Conservation (phyloP, 1,140 invertebrate species). For the Macrotrachela quadricornifera region DNA sequence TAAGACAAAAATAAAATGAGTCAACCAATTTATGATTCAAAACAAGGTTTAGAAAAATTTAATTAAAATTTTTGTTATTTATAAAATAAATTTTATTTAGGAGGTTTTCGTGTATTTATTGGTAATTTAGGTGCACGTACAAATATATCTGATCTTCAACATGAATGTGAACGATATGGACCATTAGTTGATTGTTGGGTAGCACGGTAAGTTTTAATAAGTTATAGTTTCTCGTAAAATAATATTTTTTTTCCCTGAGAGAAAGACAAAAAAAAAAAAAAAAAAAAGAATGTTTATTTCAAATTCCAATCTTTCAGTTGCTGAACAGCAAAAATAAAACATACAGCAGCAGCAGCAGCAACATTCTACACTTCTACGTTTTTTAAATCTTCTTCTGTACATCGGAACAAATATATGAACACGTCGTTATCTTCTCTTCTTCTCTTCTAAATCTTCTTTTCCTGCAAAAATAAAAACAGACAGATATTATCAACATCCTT, state of each 20-base stretch:
- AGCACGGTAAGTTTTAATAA: slow-evolving; percentile 12
- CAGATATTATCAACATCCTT: background rate
- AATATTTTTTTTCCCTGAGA: background rate
- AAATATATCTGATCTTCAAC: slow-evolving; percentile 15
- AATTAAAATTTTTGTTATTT: slow-evolving; percentile 12
- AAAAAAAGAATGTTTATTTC: background rate
- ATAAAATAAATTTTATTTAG: slow-evolving; percentile 8
- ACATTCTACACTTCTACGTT: background rate
- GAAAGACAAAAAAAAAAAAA: too few relatives aligned
- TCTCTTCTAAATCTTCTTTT: too few relatives aligned
- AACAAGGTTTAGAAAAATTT: too few relatives aligned
- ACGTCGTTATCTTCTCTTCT: too few relatives aligned
- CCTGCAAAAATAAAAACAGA: too few relatives aligned
- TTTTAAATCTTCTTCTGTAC: background rate
- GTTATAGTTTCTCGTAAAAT: background rate
- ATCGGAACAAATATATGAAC: too few relatives aligned
- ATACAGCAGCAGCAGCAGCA: background rate
- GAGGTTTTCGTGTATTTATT: slow-evolving; percentile 17
- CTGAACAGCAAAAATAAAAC: too few relatives aligned
- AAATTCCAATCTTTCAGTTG: too few relatives aligned
- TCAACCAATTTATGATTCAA: too few relatives aligned
- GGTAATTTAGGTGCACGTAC: slow-evolving; percentile 15
- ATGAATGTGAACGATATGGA: slow-evolving; percentile 15
- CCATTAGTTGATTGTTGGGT: slow-evolving; percentile 17
- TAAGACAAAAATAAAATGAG: too few relatives aligned